Evolutionary conservation across 1,140 invertebrate genomes (phyloP), one percentile per base, ranked within the genome.

Genomic region (Cataglyphis hispanica): DNA sequence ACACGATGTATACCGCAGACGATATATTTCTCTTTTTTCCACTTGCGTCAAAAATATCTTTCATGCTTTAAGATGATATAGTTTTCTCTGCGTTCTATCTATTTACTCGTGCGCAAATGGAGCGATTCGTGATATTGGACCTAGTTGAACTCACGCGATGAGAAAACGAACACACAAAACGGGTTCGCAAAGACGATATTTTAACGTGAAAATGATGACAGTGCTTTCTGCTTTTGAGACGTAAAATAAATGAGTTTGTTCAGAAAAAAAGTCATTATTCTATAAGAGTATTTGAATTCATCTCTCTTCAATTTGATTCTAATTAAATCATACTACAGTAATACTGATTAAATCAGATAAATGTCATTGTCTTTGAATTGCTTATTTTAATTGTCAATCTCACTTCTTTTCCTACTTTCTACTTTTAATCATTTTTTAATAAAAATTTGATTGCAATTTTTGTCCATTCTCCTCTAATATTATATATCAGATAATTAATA

Each of bases 201-300:
- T 83, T 83, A 60, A 83, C 53, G n/a, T 60, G 78, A 46, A 60
- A 83, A 46, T 37, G 25, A 83, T 83, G 53, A 83, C 78, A 31
- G 34, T 72, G 67, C 19, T 74, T 72, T 80, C 11, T 46, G 37
- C 10, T 78, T 66, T 50, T 22, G 22, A 58, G 64, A 1, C 25
- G n/a, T n/a, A 46, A 74, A 40, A 81, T 58, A 72, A 81, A 81
- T 53, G 46, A 43, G 34, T 27, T 70, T 0, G 4, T 69, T 69
- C 46, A 67, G 43, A 46, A 43, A 31, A 16, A 53, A 22, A 69
- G 34, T 80, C 53, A 56, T 80, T 74, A 60, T 43, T 11, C 22
- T 60, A n/a, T n/a, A n/a, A n/a, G 25, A 80, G 60, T 53, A 60
- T 83, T 43, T 43, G 43, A 60, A 83, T 83, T 37, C 53, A 72